Conservation (phyloP, 1,140 invertebrate species). For the Melanaphis sacchari region DNA sequence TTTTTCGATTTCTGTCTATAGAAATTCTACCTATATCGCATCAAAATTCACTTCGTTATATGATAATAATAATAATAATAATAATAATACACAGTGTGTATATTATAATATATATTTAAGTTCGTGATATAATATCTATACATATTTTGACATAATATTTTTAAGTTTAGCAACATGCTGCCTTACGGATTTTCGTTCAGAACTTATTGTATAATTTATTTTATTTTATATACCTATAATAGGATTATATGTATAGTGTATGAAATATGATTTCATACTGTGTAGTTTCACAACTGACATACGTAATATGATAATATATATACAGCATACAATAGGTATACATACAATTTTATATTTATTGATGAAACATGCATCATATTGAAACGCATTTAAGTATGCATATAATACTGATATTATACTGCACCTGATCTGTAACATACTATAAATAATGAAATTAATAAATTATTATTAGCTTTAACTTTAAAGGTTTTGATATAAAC, state of each 20-base stretch:
- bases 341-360: too few species aligned
- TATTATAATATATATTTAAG: background rate
- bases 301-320: background rate
- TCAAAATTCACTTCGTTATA: background rate
- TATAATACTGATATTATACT: too few species aligned
- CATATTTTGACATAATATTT: background rate
- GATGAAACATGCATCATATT: too few species aligned
- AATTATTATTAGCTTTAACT: too few species aligned
- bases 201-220: background rate
- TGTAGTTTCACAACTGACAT: background rate
- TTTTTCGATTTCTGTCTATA: slow-evolving; percentile 48
- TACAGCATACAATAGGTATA: too few species aligned
- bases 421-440: too few species aligned
- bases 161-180: background rate
- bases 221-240: background rate
- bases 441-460: too few species aligned
- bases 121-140: background rate
- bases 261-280: background rate
- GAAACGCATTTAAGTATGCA: too few species aligned
- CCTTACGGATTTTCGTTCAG: background rate
- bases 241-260: background rate
- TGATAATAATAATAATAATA: background rate
- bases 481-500: too few species aligned
- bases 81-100: background rate
- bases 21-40: slow-evolving; percentile 16